Conservation (phyloP, 2,888 invertebrate species). For the Crioceris asparagi region DNA sequence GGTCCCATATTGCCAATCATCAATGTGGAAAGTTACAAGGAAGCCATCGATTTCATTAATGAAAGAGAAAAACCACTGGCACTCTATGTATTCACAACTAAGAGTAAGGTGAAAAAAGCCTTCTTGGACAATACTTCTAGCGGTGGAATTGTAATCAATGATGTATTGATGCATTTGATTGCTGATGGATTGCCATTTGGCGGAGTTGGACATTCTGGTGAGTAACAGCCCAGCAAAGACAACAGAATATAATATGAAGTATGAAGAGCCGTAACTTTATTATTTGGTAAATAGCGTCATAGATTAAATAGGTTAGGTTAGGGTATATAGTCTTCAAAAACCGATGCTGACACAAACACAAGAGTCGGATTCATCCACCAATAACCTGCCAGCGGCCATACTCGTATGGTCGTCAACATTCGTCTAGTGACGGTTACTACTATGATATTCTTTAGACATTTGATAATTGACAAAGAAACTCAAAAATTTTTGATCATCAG, state of each 20-base stretch:
- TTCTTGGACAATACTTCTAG: conserved; percentile 64
- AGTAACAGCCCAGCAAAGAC: neutral
- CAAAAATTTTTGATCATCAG: neutral
- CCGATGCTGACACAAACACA: too few relatives aligned
- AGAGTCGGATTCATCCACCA: too few relatives aligned
- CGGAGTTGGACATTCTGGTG: conserved; percentile 76
- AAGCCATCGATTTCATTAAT: conserved; percentile 87
- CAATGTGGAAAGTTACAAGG: conserved; percentile 67
- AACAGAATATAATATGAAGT: too few relatives aligned
- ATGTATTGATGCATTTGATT: conserved; percentile 71
- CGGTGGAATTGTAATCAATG: conserved; percentile 77
- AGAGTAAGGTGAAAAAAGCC: conserved; percentile 44
- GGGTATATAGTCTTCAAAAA: too few relatives aligned
- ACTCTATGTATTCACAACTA: conserved; percentile 72
- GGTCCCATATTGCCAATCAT: conserved; percentile 91
- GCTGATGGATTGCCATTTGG: conserved; percentile 93
- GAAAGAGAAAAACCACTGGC: conserved; percentile 82
- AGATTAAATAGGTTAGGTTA: too few relatives aligned
- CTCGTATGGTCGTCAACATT: too few relatives aligned
- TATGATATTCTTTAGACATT: too few relatives aligned
- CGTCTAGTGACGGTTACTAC: too few relatives aligned
- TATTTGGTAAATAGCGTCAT: too few relatives aligned
- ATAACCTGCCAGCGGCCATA: too few relatives aligned
- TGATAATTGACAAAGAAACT: neutral
- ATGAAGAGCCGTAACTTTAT: too few relatives aligned